A percentile compares a stretch with the other conserved stretches of the same genome.
phyloP scores from a whole-genome alignment of 2,113 vertebrate species.

The Callipepla californica region DNA sequence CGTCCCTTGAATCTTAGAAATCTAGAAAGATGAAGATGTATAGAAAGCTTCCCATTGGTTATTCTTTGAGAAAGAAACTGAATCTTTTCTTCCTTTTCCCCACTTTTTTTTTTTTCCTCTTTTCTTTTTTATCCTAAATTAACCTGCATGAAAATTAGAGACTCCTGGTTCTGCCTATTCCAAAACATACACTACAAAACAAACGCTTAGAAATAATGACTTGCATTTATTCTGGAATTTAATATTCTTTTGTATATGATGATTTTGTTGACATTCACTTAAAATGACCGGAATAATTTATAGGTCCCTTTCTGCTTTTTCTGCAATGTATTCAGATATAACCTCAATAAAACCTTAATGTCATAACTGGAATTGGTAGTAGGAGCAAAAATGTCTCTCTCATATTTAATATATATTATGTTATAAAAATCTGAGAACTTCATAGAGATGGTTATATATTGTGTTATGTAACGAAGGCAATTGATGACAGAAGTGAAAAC shows the following conservation, averaged over 20 bases:
- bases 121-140: fast-evolving
- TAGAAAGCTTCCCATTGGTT: neutral
- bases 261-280: conserved; percentile 33
- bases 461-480: conserved; percentile 10
- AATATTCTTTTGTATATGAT: neutral
- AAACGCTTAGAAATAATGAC: neutral
- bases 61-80: neutral
- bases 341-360: conserved; percentile 29
- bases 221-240: neutral
- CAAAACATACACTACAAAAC: neutral
- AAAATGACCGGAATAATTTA: conserved; percentile 46
- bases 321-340: conserved; percentile 7
- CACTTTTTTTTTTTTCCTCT: neutral
- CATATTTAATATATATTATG: conserved; percentile 32
- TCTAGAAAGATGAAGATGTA: neutral
- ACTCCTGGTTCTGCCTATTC: neutral
- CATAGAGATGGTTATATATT: conserved; percentile 13
- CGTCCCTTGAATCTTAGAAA: neutral
- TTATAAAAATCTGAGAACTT: conserved; percentile 34
- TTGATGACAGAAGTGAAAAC: conserved; percentile 30
- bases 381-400: conserved; percentile 18
- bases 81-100: no score
- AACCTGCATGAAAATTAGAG: neutral
- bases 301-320: conserved; percentile 1
- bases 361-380: neutral